Evolutionary conservation across 2,888 invertebrate genomes (phyloP).

Genomic region (Listrodromus nycthemerus): DNA sequence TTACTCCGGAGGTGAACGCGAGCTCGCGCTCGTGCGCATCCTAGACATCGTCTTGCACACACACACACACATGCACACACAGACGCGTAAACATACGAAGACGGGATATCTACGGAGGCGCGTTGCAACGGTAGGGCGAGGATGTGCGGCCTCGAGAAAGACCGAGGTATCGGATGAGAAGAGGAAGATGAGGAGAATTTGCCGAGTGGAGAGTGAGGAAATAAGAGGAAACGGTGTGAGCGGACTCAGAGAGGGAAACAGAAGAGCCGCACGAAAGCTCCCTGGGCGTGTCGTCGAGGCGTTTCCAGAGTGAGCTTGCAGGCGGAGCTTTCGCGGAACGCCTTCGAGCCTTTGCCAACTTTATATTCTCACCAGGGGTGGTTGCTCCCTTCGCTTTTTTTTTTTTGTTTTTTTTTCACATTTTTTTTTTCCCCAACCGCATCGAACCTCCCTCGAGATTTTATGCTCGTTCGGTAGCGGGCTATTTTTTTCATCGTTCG

Average conservation of each 20-base stretch:
- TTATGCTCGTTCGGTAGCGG: constrained; percentile 59
- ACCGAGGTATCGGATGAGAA: constrained; percentile 35
- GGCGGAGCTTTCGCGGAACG: constrained; percentile 82
- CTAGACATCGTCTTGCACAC: constrained; percentile 12
- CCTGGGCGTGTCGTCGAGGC: constrained; percentile 79
- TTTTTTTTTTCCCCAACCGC: constrained; percentile 60
- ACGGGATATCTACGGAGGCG: constrained; percentile 7
- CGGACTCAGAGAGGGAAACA: constrained; percentile 36
- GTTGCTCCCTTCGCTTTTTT: constrained; percentile 39
- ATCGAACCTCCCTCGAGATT: constrained; percentile 50
- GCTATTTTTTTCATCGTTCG: constrained; percentile 33
- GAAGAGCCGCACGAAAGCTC: constrained; percentile 42
- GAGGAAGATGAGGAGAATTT: constrained; percentile 42
- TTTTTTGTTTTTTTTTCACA: constrained; percentile 18
- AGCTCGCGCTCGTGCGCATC: constrained; percentile 47
- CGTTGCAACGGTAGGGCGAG: constrained; percentile 45
- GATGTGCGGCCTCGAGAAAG: constrained; percentile 26
- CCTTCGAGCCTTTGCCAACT: constrained; percentile 72
- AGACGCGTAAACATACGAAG: background rate
- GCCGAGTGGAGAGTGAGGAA: constrained; percentile 19
- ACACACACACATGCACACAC: background rate
- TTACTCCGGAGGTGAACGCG: constrained; percentile 47
- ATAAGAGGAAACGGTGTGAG: constrained; percentile 37
- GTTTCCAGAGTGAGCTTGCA: constrained; percentile 78
- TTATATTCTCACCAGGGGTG: constrained; percentile 43